Base-by-base conservation (phyloP, 2,888 invertebrate genomes). In the Blastobasis lacticolella region DNA sequence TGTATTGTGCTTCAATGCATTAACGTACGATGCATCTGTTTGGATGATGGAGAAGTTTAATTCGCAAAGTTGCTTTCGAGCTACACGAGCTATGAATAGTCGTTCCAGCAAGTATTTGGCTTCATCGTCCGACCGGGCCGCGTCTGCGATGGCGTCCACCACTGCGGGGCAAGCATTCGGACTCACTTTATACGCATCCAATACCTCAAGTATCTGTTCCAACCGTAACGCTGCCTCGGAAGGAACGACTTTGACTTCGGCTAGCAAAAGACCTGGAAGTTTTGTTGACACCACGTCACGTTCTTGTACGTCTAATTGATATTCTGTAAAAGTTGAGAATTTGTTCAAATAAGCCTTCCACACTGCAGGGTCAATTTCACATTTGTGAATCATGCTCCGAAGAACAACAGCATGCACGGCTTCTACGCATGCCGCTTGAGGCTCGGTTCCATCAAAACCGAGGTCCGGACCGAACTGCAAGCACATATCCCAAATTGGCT, bases 401-500 rank as follows among this genome's bases (percentile, higher is more conserved):
- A 82, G 57, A 4, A 84, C 60, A 2, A 73, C 74, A 1, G 75
- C 73, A 47, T 84, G 83, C 9, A 84, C 56, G 2, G 81, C 81
- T 60, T 84, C 83, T 0, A 37, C 43, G 52, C 79, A 84, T 0
- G 66, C 52, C 0, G 68, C 72, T 48, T 71, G 67, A 4, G 74
- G 38, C 1, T 55, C 6, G 4, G 47, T 53, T 0, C 83, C 84
- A 51, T 82, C 77, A 5, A 83, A 59, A 0, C 83, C 84, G 4
- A 83, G 61, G 1, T 71, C 75, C 40, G 66, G 66, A 0, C 69
- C 75, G 50, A 79, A 80, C 6, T 67, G 55, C 10, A 81, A 38
- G 10, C 84, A 50, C 44, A 64, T 46, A 5, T 61, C 57, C 85
- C 85, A 85, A 5, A 60, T 56, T 6, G 61, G 60, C 4, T 62